Percentiles rank a stretch among this genome's conserved stretches.
These are phyloP conservation scores for Drosophila arizonae DNA, from an alignment of 1,140 invertebrate species.

Conservation along the genomic window DNA sequence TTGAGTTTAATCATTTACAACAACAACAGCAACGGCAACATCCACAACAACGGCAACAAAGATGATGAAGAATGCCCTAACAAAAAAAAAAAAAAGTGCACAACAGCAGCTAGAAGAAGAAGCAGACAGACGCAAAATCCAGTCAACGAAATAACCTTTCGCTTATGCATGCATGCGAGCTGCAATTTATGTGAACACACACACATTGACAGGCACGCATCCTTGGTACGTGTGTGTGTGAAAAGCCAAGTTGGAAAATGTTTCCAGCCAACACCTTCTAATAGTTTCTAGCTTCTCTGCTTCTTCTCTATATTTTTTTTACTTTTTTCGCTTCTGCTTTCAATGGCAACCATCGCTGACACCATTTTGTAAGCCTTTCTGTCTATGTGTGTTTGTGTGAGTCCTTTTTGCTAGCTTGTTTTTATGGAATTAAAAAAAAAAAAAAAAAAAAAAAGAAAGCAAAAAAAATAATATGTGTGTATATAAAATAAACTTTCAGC, in stretches of 20 bases:
- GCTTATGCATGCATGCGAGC: slow-evolving; percentile 61
- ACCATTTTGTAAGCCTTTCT: slow-evolving; percentile 58
- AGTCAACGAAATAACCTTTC: slow-evolving; percentile 57
- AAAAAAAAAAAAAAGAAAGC: slow-evolving; percentile 37
- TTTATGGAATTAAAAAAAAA: slow-evolving; percentile 59
- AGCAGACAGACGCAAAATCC: slow-evolving; percentile 6
- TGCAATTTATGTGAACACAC: slow-evolving; percentile 68
- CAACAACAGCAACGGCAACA: not conserved
- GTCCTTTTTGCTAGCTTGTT: slow-evolving; percentile 40
- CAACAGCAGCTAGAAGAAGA: slow-evolving; percentile 5
- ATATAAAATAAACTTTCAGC: slow-evolving; percentile 70
- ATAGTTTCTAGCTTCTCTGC: slow-evolving; percentile 42
- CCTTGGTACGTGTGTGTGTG: slow-evolving; percentile 12
- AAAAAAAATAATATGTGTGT: slow-evolving; percentile 8
- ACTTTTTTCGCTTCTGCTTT: slow-evolving; percentile 14
- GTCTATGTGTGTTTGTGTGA: slow-evolving; percentile 28
- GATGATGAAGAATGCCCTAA: not conserved
- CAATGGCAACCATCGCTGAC: slow-evolving; percentile 69
- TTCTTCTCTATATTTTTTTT: slow-evolving; percentile 10
- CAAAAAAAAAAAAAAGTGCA: slow-evolving; percentile 13
- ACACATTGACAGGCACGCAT: slow-evolving; percentile 22
- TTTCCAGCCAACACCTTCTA: slow-evolving; percentile 70
- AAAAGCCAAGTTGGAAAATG: slow-evolving; percentile 64
- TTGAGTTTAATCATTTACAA: slow-evolving; percentile 33
- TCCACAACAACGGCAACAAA: not conserved